A percentile compares a stretch with the other conserved stretches of the same genome.
Evolutionary conservation across 2,888 invertebrate genomes (phyloP).

Genomic region (Dascillus cervinus): DNA sequence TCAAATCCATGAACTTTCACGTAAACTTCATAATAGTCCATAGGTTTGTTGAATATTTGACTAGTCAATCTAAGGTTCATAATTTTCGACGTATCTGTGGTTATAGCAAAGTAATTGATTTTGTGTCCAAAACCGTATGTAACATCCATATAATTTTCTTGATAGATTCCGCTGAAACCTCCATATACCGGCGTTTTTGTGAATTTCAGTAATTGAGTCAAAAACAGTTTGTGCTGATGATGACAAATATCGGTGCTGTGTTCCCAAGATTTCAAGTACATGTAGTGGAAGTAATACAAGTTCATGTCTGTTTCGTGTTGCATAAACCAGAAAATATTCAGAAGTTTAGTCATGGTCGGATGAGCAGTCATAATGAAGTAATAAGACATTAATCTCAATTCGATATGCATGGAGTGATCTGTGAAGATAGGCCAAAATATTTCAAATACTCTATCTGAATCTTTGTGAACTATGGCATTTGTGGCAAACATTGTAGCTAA

Average conservation of each 20-base stretch:
- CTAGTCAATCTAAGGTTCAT: slow-evolving; percentile 14
- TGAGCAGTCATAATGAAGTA: slow-evolving; percentile 8
- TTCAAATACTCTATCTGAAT: slow-evolving; percentile 5
- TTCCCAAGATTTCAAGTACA: slow-evolving; percentile 4
- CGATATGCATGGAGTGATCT: slow-evolving; percentile 4
- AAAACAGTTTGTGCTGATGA: slow-evolving; percentile 27
- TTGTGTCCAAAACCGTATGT: slow-evolving; percentile 40
- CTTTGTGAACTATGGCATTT: slow-evolving; percentile 24
- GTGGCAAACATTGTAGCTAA: slow-evolving; percentile 40
- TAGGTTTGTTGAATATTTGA: slow-evolving; percentile 17
- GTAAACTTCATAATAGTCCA: slow-evolving; percentile 9
- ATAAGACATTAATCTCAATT: slow-evolving; percentile 7
- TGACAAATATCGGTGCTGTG: slow-evolving; percentile 38
- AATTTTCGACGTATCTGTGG: slow-evolving; percentile 14
- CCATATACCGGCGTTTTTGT: slow-evolving; percentile 27
- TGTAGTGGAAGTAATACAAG: slow-evolving; percentile 9
- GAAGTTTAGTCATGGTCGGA: slow-evolving; percentile 6
- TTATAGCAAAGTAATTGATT: slow-evolving; percentile 23
- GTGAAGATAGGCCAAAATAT: slow-evolving; percentile 9
- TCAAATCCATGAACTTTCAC: slow-evolving; percentile 22
- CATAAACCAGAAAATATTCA: slow-evolving; percentile 7
- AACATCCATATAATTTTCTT: slow-evolving; percentile 39
- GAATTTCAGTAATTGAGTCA: slow-evolving; percentile 34
- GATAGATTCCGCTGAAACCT: slow-evolving; percentile 29
- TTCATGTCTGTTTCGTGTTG: slow-evolving; percentile 5